A percentile compares a stretch with the other conserved stretches of the same genome.
Conservation (phyloP, 2,888 invertebrate genomes). For the Campoplex capitator region DNA sequence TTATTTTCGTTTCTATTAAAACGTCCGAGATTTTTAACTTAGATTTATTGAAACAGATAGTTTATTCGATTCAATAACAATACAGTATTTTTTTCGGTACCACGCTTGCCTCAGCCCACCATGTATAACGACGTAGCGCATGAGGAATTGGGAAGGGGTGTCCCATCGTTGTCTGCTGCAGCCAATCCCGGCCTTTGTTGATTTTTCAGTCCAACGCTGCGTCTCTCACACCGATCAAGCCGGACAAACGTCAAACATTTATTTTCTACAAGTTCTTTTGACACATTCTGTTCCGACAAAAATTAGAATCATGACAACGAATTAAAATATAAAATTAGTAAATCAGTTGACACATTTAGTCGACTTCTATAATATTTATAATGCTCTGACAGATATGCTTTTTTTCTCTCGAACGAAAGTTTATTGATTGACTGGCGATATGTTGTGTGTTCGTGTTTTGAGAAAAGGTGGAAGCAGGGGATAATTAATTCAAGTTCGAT, state of each 20-base stretch:
- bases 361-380: not conserved
- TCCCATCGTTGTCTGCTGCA: not conserved
- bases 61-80: not conserved
- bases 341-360: not conserved
- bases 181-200: conserved; percentile 5
- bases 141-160: not conserved
- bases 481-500: conserved; percentile 18
- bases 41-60: not conserved
- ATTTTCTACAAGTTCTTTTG: not conserved
- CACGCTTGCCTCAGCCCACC: not conserved
- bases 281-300: not conserved
- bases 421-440: conserved; percentile 37
- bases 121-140: not conserved
- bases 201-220: not conserved
- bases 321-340: not conserved
- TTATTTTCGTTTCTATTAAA: too few species aligned
- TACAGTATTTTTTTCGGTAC: not conserved
- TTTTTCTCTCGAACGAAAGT: conserved; percentile 14
- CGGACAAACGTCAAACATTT: not conserved
- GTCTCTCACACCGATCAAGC: not conserved
- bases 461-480: not conserved
- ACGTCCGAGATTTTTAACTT: not conserved
- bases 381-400: not conserved
- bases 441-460: conserved; percentile 21
- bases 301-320: not conserved